Percentiles rank a stretch among this genome's conserved stretches.
Conservation (phyloP, 2,797 vertebrate species). For the Alcedo atthis region DNA sequence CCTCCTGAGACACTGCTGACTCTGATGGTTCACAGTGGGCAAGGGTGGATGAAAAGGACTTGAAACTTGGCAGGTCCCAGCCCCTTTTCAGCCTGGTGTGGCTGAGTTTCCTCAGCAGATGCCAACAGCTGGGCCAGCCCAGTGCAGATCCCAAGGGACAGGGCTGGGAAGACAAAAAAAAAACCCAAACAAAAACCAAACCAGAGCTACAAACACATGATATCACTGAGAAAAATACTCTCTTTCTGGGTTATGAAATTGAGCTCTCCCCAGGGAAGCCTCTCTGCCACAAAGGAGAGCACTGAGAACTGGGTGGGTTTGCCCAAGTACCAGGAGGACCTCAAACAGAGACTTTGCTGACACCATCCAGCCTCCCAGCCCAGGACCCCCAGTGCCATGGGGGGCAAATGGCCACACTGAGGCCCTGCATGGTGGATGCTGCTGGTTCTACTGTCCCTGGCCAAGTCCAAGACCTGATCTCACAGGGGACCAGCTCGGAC, state of each 20-base stretch:
- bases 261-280: slow-evolving; percentile 81
- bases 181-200: slow-evolving; percentile 25
- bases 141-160: not conserved
- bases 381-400: accelerated
- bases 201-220: slow-evolving; percentile 84
- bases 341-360: not conserved
- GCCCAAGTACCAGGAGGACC: not conserved
- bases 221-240: slow-evolving; percentile 75
- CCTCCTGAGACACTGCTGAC: accelerated
- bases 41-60: not conserved
- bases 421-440: too few relatives aligned
- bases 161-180: slow-evolving; percentile 60
- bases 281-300: slow-evolving; percentile 77
- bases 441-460: accelerated
- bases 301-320: slow-evolving; percentile 77
- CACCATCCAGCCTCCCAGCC: not conserved
- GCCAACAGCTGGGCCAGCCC: not conserved
- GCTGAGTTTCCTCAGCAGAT: not conserved
- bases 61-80: accelerated
- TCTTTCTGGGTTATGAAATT: slow-evolving; percentile 82
- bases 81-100: not conserved
- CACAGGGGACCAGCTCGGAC: not conserved
- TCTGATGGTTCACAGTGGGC: not conserved
- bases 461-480: accelerated
- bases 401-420: not conserved